These are phyloP conservation scores for Sisyra nigra DNA, from an alignment of 2,888 invertebrate species.

Conservation along the genomic window DNA sequence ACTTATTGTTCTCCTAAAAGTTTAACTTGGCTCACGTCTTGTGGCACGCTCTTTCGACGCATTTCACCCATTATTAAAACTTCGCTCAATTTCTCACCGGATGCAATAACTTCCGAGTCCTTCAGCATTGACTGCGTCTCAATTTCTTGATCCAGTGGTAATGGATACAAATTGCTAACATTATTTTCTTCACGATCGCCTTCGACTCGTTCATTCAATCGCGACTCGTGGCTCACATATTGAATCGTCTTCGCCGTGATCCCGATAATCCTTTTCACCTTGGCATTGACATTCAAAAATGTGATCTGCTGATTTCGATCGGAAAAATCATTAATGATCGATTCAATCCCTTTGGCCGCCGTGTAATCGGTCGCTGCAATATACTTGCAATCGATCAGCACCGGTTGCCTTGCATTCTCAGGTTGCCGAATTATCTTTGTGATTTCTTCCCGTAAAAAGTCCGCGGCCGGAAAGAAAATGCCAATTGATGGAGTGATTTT, in stretches of 20 bases:
- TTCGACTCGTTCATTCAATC: too few relatives aligned
- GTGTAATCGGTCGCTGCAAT: conserved; percentile 53
- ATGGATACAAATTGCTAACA: too few relatives aligned
- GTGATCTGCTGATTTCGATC: conserved; percentile 32
- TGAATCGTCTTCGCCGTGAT: not conserved
- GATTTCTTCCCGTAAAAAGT: conserved; percentile 41
- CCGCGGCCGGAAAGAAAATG: conserved; percentile 54
- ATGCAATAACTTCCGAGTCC: too few relatives aligned
- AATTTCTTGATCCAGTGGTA: too few relatives aligned
- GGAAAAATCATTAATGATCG: conserved; percentile 36
- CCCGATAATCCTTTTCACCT: conserved; percentile 12
- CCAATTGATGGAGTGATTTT: conserved; percentile 46
- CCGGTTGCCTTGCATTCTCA: conserved; percentile 29
- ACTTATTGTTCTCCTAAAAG: too few relatives aligned
- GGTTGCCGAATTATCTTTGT: conserved; percentile 29
- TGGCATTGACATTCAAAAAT: conserved; percentile 27
- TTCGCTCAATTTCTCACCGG: too few relatives aligned
- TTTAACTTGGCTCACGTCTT: too few relatives aligned
- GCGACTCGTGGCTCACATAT: too few relatives aligned
- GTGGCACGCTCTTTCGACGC: too few relatives aligned
- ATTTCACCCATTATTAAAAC: too few relatives aligned
- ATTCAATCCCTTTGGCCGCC: conserved; percentile 42
- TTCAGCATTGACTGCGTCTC: too few relatives aligned
- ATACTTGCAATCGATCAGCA: conserved; percentile 46
- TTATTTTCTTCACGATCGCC: too few relatives aligned